phyloP scores from a whole-genome alignment of 2,888 invertebrate genomes.

The Hipparchia sbordonii region DNA sequence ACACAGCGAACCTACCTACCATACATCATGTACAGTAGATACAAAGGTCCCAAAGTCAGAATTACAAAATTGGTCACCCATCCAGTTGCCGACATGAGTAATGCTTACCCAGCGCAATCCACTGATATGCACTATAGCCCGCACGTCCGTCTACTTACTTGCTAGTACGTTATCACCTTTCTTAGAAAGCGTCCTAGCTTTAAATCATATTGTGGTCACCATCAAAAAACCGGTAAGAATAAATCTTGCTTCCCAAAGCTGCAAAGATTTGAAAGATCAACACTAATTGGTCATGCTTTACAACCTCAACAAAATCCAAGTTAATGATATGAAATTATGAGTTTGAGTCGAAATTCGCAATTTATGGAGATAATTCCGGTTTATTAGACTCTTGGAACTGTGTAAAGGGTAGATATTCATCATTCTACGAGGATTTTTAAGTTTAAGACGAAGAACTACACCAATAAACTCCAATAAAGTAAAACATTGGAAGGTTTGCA shows the following conservation, averaged over 20 bases:
- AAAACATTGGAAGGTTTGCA: no score
- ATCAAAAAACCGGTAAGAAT: constrained; percentile 2
- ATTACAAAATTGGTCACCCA: no score
- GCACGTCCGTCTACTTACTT: background rate
- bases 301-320: constrained; percentile 51
- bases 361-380: constrained; percentile 57
- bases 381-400: constrained; percentile 42
- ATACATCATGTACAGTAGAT: no score
- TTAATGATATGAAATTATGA: constrained; percentile 59
- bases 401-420: constrained; percentile 35
- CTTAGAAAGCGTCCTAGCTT: background rate
- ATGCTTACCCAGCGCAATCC: no score
- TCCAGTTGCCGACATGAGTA: no score
- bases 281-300: constrained; percentile 43
- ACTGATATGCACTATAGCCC: no score
- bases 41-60: no score
- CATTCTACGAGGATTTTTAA: constrained; percentile 23
- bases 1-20: no score
- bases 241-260: constrained; percentile 13
- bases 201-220: background rate
- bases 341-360: constrained; percentile 48
- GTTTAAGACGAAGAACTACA: no score
- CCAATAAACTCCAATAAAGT: no score
- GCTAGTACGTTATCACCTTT: background rate
- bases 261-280: constrained; percentile 39